These are phyloP conservation scores for Indri indri DNA, from an alignment of 2,113 vertebrate genomes.

Conservation along the genomic window DNA sequence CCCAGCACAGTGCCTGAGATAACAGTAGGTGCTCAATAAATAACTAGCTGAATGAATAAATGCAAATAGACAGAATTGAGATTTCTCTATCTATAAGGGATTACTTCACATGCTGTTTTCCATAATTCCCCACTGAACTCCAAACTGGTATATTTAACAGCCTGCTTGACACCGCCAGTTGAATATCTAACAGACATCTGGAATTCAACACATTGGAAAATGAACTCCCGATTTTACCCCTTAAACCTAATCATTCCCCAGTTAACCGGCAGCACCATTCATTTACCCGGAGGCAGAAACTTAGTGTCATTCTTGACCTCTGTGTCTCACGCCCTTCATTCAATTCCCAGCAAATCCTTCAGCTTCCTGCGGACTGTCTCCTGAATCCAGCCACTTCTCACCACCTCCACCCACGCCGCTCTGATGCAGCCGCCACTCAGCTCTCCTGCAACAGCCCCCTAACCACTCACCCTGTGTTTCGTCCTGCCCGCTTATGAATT, in stretches of 20 bases:
- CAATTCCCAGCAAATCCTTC: neutral
- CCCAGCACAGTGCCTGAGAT: neutral
- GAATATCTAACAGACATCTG: neutral
- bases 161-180: neutral
- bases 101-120: neutral
- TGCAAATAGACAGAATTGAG: neutral
- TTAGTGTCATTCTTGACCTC: neutral
- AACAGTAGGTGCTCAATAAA: neutral
- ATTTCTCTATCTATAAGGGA: neutral
- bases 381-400: neutral
- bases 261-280: neutral
- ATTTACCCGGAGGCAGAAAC: neutral
- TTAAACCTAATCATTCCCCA: neutral
- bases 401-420: neutral
- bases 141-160: neutral
- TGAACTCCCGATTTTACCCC: neutral
- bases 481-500: neutral
- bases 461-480: neutral
- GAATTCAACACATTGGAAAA: neutral
- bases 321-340: neutral
- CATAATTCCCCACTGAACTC: neutral
- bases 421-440: rapidly evolving
- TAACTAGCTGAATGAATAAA: neutral
- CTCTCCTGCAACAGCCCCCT: neutral
- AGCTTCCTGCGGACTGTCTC: neutral